Percentiles rank a stretch among this genome's conserved stretches.
Evolutionary conservation across 2,888 invertebrate genomes (phyloP).

Genomic region (Bombyx huttoni): DNA sequence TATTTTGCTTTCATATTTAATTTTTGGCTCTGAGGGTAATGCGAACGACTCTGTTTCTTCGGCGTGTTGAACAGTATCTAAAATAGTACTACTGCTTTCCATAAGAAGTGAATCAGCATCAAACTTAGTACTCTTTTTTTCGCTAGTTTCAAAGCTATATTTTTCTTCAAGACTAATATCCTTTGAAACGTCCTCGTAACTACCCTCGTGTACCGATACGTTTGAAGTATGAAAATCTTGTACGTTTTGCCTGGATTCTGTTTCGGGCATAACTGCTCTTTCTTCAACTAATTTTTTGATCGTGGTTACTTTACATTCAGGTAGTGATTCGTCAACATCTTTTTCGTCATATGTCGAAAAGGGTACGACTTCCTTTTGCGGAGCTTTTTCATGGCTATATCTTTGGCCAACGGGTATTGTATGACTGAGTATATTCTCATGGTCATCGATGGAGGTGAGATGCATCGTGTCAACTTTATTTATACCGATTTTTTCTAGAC

Average conservation of each 20-base stretch:
- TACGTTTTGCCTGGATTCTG: neutral
- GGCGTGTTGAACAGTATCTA: constrained; percentile 19
- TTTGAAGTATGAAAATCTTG: constrained; percentile 3
- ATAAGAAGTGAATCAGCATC: constrained; percentile 8
- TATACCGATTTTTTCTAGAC: too few species aligned
- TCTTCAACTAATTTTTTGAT: neutral
- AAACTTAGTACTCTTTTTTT: constrained; percentile 24
- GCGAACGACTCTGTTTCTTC: constrained; percentile 12
- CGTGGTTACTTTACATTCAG: neutral
- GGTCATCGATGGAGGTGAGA: too few species aligned
- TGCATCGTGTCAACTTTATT: too few species aligned
- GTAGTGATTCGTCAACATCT: constrained; percentile 16
- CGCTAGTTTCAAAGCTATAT: constrained; percentile 49
- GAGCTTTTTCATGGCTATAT: constrained; percentile 5
- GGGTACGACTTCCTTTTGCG: constrained; percentile 20
- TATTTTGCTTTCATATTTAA: neutral
- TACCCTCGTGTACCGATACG: constrained; percentile 22
- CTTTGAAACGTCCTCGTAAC: constrained; percentile 56
- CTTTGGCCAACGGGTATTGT: neutral
- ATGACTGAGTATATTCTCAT: too few species aligned
- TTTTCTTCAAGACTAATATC: constrained; percentile 61
- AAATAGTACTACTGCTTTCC: constrained; percentile 12
- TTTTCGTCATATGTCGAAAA: constrained; percentile 20
- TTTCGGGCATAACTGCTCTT: neutral
- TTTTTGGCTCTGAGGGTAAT: constrained; percentile 7